Evolutionary conservation across 2,113 vertebrate species (phyloP), one percentile per base, ranked within the genome.

Genomic region (Lagopus leucura): DNA sequence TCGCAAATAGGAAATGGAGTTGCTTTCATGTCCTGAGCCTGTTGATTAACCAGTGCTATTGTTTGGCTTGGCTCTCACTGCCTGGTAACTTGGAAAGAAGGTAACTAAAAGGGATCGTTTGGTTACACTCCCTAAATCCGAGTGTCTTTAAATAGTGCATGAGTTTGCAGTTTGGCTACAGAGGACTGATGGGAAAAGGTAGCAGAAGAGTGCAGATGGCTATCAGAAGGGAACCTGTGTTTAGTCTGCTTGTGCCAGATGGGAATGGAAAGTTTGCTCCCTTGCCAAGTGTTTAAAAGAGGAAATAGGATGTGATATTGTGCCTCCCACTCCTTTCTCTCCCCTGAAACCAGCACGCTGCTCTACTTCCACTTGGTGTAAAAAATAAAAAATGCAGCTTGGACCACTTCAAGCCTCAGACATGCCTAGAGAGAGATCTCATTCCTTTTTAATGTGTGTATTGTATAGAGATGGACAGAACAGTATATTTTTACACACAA

Each of bases 1-100:
- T 97, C 95, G 91, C 96, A 97, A 97, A 97, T 97, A 97, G 96
- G 97, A 97, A 96, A 89, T 90, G 30, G 92, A 95, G 89, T 52
- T 71, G 66, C 88, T 97, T 97, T 97, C 95, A 88, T 92, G 89
- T 95, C 79, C 94, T 34, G 43, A 95, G 93, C 86, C 82, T 86
- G 89, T 95, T 92, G 93, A 92, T 94, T 91, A 93, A 72, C 93
- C 8, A 2, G 81, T 82, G 75, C 82, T 96, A 81, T 88, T 90
- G 78, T 89, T 78, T 91, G 85, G 55, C 88, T 97, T 93, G 92
- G 81, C 82, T 1, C 47, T 86, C 11, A 0, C 82, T 15, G 34
- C 8, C 15, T 0, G 0, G 45, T 42, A 43, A 27, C 81, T 72
- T 34, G 71, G 85, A 77, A 84, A 66, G 86, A 94, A 90, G 93